phyloP scores from a whole-genome alignment of 2,113 vertebrate species.

The Phodopus roborovskii region DNA sequence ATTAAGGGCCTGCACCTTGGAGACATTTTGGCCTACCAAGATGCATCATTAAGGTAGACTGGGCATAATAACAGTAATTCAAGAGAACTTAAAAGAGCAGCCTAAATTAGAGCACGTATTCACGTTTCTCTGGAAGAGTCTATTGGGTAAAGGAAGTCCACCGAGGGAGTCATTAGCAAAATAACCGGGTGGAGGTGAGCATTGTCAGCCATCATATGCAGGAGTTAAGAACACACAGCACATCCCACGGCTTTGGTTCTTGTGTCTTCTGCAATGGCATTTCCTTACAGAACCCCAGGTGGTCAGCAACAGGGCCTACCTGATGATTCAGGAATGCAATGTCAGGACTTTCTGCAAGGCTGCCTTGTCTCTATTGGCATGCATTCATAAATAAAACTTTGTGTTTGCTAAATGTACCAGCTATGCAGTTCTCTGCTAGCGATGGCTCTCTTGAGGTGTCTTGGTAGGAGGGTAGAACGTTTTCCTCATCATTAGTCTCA shows the following conservation, averaged over 20 bases:
- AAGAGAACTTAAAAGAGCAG: constrained; percentile 67
- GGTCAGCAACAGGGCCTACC: not conserved
- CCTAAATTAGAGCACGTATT: constrained; percentile 56
- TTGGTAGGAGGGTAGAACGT: not conserved
- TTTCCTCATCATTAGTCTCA: not conserved
- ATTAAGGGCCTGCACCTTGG: constrained; percentile 75
- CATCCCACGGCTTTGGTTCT: not conserved
- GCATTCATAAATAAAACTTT: not conserved
- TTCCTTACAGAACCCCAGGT: not conserved
- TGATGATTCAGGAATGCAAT: not conserved
- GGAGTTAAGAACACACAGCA: not conserved
- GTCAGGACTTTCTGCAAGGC: not conserved
- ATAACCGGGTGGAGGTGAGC: not conserved
- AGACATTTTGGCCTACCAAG: constrained; percentile 63
- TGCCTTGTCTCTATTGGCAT: not conserved
- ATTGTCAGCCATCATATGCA: not conserved
- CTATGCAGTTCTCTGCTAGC: not conserved
- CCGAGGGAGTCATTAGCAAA: not conserved
- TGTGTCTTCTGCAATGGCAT: not conserved
- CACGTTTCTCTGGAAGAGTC: not conserved
- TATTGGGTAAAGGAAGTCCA: not conserved
- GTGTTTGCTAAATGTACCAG: not conserved
- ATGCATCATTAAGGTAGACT: constrained; percentile 73
- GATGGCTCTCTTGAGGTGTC: not conserved
- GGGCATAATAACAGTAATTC: constrained; percentile 84